Conservation (phyloP, 2,797 vertebrate species). For the Premnoplex brunnescens region DNA sequence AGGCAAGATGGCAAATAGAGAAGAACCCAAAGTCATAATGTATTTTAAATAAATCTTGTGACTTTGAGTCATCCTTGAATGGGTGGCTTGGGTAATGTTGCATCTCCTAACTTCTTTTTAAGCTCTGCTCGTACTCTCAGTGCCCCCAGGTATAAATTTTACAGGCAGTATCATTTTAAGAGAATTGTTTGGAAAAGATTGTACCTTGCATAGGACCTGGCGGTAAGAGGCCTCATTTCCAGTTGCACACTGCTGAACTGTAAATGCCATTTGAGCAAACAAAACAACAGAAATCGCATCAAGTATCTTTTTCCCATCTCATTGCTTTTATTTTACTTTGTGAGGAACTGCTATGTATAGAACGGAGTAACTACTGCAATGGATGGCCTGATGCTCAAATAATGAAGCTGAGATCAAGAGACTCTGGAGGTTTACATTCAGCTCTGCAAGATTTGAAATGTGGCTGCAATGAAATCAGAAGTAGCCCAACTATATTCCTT, state of each 20-base stretch:
- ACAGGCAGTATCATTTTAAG: neutral
- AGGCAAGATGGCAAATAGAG: neutral
- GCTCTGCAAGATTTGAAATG: neutral
- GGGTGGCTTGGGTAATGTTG: neutral
- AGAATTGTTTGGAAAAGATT: neutral
- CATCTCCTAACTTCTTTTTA: neutral
- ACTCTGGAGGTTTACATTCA: neutral
- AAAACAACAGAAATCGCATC: neutral
- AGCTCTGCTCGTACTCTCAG: neutral
- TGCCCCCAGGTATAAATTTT: neutral
- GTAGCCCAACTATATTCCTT: neutral
- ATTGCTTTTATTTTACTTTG: neutral
- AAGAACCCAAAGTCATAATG: neutral
- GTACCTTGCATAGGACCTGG: neutral
- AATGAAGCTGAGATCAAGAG: neutral
- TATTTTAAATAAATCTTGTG: constrained; percentile 26
- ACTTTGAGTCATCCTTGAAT: neutral
- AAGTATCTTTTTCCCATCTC: neutral
- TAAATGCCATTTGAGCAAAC: neutral
- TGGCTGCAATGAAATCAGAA: neutral
- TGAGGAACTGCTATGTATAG: neutral
- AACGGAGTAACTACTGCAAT: neutral
- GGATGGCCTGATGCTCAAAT: neutral
- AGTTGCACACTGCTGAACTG: neutral
- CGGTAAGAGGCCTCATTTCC: neutral